These are phyloP conservation scores for Grammomys dolichurus DNA, from an alignment of 2,113 vertebrate species.

Conservation along the genomic window DNA sequence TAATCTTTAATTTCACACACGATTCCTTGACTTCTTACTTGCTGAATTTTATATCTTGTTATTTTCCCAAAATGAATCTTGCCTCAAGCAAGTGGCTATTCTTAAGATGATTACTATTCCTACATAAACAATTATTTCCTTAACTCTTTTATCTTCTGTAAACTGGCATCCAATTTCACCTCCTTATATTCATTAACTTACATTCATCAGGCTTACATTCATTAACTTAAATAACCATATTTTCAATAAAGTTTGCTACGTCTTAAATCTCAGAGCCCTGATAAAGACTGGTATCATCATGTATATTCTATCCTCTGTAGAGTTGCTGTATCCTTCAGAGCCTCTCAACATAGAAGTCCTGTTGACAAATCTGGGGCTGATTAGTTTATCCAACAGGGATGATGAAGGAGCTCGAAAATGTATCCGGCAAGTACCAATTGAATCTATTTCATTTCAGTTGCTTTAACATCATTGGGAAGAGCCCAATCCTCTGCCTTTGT, in stretches of 20 bases:
- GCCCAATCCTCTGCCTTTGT: not conserved
- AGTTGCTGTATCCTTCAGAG: not conserved
- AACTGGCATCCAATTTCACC: not conserved
- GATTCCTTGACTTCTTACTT: not conserved
- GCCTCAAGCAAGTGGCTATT: not conserved
- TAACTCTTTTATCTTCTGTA: constrained; percentile 25
- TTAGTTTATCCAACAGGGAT: not conserved
- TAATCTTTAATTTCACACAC: not conserved
- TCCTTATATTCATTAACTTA: not conserved
- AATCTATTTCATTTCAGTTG: not conserved
- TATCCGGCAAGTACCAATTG: not conserved
- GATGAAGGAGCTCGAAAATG: not conserved
- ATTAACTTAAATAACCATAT: not conserved
- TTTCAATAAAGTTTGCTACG: not conserved
- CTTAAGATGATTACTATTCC: not conserved
- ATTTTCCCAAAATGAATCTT: not conserved
- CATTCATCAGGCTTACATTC: not conserved
- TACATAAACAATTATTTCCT: not conserved
- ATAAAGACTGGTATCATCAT: not conserved
- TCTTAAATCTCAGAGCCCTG: not conserved
- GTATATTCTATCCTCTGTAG: not conserved
- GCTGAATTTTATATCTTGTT: not conserved
- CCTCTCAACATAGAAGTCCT: not conserved
- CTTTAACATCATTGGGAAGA: not conserved
- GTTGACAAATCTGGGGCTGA: not conserved